phyloP scores from a whole-genome alignment of 2,797 vertebrate species.

The Notolabrus celidotus region DNA sequence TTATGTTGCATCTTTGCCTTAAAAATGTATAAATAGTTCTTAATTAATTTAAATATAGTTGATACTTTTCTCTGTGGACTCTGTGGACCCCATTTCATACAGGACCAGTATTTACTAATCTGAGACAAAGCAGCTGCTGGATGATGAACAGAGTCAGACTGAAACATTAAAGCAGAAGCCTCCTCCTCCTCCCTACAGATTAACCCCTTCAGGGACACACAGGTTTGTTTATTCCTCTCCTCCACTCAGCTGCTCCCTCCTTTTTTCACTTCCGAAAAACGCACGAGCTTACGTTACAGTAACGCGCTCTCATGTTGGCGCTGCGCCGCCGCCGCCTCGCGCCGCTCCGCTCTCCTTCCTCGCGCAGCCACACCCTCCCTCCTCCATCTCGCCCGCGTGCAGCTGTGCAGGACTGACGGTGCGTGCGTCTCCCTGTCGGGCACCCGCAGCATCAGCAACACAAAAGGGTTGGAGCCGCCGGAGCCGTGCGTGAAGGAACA shows the following conservation, averaged over 20 bases:
- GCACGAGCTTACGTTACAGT: conserved; percentile 44
- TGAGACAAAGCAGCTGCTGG: too few relatives aligned
- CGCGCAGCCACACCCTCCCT: conserved; percentile 80
- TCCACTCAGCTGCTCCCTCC: conserved; percentile 12
- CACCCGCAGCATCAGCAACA: conserved; percentile 88
- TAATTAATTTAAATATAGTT: too few relatives aligned
- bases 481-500: conserved; percentile 41
- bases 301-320: conserved; percentile 37
- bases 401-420: conserved; percentile 76
- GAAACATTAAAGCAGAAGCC: too few relatives aligned
- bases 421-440: conserved; percentile 80
- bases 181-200: background rate
- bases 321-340: conserved; percentile 26
- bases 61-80: too few relatives aligned
- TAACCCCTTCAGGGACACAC: background rate
- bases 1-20: too few relatives aligned
- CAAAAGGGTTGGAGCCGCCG: conserved; percentile 78
- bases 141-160: too few relatives aligned
- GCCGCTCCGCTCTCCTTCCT: conserved; percentile 8
- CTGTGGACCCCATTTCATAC: too few relatives aligned
- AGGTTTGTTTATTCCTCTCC: background rate
- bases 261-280: conserved; percentile 26
- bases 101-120: too few relatives aligned
- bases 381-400: conserved; percentile 79
- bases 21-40: too few relatives aligned